Conservation (phyloP, 1,140 invertebrate genomes). For the Pissodes strobi region DNA sequence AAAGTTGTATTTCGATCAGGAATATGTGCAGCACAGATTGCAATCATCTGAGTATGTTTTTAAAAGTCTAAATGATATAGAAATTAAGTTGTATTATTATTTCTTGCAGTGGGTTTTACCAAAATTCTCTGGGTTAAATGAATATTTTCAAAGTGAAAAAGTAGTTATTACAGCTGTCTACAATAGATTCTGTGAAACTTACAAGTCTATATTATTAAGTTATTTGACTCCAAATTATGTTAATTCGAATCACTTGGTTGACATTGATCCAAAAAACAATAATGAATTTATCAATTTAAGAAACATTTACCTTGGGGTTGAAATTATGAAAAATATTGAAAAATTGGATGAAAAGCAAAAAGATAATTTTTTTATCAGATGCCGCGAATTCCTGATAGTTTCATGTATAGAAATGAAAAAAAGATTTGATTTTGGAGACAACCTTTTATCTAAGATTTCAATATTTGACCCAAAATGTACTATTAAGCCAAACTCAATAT, state of each 20-base stretch:
- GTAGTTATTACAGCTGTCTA: slow-evolving; percentile 11
- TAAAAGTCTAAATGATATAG: neutral
- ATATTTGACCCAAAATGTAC: no score
- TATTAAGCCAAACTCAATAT: no score
- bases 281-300: slow-evolving; percentile 1
- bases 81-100: slow-evolving; percentile 10
- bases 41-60: neutral
- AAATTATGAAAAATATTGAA: neutral
- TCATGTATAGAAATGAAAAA: slow-evolving; percentile 18
- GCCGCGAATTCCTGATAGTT: slow-evolving; percentile 3
- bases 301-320: slow-evolving; percentile 1
- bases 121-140: slow-evolving; percentile 16
- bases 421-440: slow-evolving; percentile 11
- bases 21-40: slow-evolving; percentile 7
- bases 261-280: slow-evolving; percentile 4
- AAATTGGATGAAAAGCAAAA: neutral
- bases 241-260: neutral
- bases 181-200: slow-evolving; percentile 7
- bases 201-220: slow-evolving; percentile 3
- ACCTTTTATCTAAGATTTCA: no score
- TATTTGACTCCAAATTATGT: slow-evolving; percentile 14
- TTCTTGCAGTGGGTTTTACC: slow-evolving; percentile 23
- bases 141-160: slow-evolving; percentile 28
- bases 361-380: slow-evolving; percentile 8
- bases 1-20: slow-evolving; percentile 15